Evolutionary conservation across 2,113 vertebrate genomes (phyloP).

Genomic region (Budorcas taxicolor): DNA sequence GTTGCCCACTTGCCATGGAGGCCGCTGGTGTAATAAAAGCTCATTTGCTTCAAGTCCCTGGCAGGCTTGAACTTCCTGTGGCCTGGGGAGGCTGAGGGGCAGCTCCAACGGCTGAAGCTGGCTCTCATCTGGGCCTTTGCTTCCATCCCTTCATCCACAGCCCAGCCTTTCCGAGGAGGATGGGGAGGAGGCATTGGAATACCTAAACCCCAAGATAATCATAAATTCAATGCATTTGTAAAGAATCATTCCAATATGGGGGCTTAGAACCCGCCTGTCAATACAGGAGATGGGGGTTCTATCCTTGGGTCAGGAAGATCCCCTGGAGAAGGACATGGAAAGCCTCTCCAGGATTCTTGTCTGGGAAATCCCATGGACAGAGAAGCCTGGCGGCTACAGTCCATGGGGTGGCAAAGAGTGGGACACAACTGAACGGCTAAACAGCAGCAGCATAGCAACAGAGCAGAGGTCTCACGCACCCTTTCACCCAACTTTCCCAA

Average conservation of each 20-base stretch:
- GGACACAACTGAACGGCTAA: background rate
- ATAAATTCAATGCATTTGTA: background rate
- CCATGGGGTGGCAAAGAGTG: background rate
- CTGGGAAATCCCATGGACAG: background rate
- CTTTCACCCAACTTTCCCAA: background rate
- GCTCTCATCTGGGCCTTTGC: background rate
- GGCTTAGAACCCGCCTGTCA: background rate
- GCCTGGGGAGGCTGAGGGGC: background rate
- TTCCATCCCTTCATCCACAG: background rate
- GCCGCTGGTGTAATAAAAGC: background rate
- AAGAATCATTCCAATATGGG: background rate
- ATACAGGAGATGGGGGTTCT: background rate
- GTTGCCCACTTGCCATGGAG: background rate
- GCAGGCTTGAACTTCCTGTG: background rate
- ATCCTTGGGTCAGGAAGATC: background rate
- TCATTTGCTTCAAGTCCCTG: background rate
- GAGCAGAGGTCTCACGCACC: background rate
- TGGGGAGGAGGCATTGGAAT: background rate
- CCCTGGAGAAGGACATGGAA: background rate
- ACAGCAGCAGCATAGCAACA: fast-evolving
- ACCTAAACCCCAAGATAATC: background rate
- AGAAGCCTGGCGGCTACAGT: background rate
- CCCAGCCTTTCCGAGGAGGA: background rate
- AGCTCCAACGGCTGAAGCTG: background rate
- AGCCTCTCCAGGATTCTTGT: background rate